Percentiles rank a stretch among this genome's conserved stretches.
Evolutionary conservation across 2,888 invertebrate genomes (phyloP).

Genomic region (Erebia palarica): DNA sequence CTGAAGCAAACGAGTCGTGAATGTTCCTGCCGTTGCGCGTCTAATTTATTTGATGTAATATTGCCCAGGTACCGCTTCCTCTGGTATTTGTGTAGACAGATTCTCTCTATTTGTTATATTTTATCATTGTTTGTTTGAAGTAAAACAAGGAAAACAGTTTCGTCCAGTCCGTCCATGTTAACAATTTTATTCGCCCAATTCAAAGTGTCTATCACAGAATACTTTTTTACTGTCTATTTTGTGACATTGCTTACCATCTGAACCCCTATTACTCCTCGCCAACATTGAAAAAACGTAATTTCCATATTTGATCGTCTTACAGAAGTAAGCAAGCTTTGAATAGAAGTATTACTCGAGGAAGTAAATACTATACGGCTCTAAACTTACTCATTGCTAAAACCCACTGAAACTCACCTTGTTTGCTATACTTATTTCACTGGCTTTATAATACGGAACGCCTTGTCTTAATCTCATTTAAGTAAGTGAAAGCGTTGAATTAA

Average conservation of each 20-base stretch:
- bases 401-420: constrained; percentile 1
- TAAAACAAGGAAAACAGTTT: too few relatives aligned
- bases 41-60: constrained; percentile 75
- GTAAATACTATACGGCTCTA: too few relatives aligned
- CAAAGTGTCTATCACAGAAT: too few relatives aligned
- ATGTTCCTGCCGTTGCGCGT: constrained; percentile 54
- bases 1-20: constrained; percentile 63
- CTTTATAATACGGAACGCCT: neutral
- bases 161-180: too few relatives aligned
- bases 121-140: neutral
- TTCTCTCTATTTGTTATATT: constrained; percentile 11
- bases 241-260: too few relatives aligned
- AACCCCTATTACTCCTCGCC: too few relatives aligned
- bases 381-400: constrained; percentile 11
- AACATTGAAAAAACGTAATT: neutral
- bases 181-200: too few relatives aligned
- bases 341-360: neutral
- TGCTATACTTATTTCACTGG: neutral
- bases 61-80: constrained; percentile 48
- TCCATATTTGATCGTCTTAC: neutral
- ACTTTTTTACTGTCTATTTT: too few relatives aligned
- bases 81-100: constrained; percentile 15
- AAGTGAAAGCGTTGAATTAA: neutral
- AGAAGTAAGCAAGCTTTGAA: neutral
- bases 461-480: neutral